A percentile compares a stretch with the other conserved stretches of the same genome.
phyloP scores from a whole-genome alignment of 2,113 vertebrate species.

The Nothoprocta perdicaria region DNA sequence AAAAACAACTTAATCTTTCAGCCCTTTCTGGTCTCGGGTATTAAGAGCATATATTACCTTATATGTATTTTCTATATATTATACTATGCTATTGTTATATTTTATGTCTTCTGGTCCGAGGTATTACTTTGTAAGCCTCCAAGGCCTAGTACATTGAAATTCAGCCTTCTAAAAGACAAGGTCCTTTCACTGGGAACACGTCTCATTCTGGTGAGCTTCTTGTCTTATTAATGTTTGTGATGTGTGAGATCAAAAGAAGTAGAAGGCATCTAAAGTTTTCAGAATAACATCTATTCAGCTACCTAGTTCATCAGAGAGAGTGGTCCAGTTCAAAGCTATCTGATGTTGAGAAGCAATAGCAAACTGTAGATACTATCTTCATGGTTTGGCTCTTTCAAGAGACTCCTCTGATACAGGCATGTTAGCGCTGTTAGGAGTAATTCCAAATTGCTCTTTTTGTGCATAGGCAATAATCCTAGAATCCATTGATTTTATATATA shows the following conservation, averaged over 20 bases:
- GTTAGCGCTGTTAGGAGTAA: neutral
- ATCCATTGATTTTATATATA: neutral
- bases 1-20: constrained; percentile 17
- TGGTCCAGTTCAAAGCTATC: neutral
- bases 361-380: neutral
- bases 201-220: neutral
- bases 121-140: constrained; percentile 16
- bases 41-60: neutral
- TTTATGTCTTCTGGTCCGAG: neutral
- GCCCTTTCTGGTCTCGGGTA: neutral
- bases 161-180: neutral
- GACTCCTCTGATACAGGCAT: neutral
- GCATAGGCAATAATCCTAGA: neutral
- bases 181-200: neutral
- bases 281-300: constrained; percentile 18
- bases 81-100: too few species aligned
- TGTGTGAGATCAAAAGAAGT: neutral
- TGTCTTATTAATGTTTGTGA: neutral
- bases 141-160: constrained; percentile 1
- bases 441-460: neutral
- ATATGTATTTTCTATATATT: too few species aligned
- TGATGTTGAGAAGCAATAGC: neutral
- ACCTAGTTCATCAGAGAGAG: neutral
- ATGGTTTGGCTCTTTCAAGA: neutral
- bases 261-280: neutral